A percentile compares a stretch with the other conserved stretches of the same genome.
These are phyloP conservation scores for Galeopterus variegatus DNA, from an alignment of 2,113 vertebrate genomes.

Conservation along the genomic window DNA sequence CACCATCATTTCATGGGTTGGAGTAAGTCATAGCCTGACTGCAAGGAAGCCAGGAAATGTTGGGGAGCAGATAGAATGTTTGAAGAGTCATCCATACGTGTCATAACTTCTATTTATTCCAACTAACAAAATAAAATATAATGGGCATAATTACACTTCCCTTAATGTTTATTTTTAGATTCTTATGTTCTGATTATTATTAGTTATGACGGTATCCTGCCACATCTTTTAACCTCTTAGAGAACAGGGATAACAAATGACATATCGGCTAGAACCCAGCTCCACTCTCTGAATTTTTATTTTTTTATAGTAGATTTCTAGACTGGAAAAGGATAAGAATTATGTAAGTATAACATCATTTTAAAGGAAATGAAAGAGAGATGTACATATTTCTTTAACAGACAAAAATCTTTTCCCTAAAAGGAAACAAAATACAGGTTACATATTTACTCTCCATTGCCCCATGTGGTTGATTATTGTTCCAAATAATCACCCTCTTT, in stretches of 20 bases:
- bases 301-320: neutral
- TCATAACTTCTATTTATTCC: neutral
- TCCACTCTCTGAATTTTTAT: neutral
- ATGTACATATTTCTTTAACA: neutral
- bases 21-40: neutral
- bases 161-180: conserved; percentile 12
- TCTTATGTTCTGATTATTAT: neutral
- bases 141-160: neutral
- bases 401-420: neutral
- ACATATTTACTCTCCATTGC: neutral
- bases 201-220: neutral
- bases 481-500: neutral
- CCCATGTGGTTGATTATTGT: neutral
- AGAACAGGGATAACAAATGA: neutral
- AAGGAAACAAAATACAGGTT: neutral
- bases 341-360: neutral
- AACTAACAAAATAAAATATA: conserved; percentile 10
- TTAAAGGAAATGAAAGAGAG: neutral
- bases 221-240: neutral
- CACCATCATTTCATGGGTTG: neutral
- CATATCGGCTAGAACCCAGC: neutral
- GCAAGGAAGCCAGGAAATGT: neutral
- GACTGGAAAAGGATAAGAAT: neutral
- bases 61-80: neutral
- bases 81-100: neutral